These are phyloP conservation scores for Mohoua ochrocephala DNA, from an alignment of 2,113 vertebrate genomes.

Conservation along the genomic window DNA sequence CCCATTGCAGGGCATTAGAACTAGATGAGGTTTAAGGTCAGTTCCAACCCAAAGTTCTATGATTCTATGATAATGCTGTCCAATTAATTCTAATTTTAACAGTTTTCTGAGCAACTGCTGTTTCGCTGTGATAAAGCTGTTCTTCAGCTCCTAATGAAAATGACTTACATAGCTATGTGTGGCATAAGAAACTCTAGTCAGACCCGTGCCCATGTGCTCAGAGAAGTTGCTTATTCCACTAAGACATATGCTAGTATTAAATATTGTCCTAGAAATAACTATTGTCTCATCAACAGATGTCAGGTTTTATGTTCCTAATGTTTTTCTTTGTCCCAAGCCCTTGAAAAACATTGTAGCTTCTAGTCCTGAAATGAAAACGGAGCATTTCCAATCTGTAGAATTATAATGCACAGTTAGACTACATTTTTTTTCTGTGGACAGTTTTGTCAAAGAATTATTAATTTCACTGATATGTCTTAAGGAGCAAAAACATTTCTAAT, in stretches of 20 bases:
- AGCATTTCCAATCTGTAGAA: neutral
- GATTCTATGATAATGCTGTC: neutral
- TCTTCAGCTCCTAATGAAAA: neutral
- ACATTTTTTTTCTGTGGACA: neutral
- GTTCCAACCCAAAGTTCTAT: neutral
- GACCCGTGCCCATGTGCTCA: neutral
- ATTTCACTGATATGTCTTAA: neutral
- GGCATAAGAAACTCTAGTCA: neutral
- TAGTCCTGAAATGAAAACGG: neutral
- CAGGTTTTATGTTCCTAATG: neutral
- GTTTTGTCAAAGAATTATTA: neutral
- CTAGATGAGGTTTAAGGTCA: neutral
- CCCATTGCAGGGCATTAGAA: neutral
- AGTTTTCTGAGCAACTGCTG: neutral
- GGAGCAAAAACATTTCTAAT: neutral
- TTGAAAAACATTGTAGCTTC: neutral
- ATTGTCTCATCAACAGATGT: neutral
- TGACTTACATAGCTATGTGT: neutral
- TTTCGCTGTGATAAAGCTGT: neutral
- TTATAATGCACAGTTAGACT: neutral
- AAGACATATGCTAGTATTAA: neutral
- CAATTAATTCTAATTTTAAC: neutral
- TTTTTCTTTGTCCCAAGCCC: neutral
- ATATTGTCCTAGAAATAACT: neutral
- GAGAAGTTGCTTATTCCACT: neutral